phyloP scores from a whole-genome alignment of 2,113 vertebrate genomes.

The Phasianus colchicus region DNA sequence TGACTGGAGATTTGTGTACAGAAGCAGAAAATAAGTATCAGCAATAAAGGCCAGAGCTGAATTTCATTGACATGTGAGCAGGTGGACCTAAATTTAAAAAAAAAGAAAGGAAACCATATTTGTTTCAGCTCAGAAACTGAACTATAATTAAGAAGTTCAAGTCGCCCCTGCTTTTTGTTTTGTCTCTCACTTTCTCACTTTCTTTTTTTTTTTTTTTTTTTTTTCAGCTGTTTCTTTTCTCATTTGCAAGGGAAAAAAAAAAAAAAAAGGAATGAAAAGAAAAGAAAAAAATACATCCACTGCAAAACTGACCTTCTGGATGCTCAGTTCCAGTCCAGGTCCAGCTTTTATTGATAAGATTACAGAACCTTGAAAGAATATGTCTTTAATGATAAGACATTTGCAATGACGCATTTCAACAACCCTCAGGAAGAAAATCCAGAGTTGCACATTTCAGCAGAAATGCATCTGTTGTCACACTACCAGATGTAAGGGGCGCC shows the following conservation, averaged over 20 bases:
- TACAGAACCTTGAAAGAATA: background rate
- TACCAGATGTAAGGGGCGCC: background rate
- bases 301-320: background rate
- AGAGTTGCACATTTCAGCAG: constrained; percentile 1
- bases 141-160: background rate
- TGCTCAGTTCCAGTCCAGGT: background rate
- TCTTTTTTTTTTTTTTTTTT: background rate
- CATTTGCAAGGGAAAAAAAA: background rate
- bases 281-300: background rate
- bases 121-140: background rate
- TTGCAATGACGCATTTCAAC: background rate
- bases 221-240: background rate
- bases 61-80: background rate
- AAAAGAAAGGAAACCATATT: background rate
- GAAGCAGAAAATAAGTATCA: background rate
- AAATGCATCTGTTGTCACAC: background rate
- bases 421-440: background rate
- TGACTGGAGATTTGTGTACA: background rate
- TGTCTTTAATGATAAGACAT: background rate
- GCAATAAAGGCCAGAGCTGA: background rate
- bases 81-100: background rate
- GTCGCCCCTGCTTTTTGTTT: background rate
- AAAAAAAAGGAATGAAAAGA: background rate
- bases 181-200: background rate
- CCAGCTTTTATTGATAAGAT: constrained; percentile 3